phyloP scores from a whole-genome alignment of 1,140 invertebrate genomes.

The Hypothenemus hampei region DNA sequence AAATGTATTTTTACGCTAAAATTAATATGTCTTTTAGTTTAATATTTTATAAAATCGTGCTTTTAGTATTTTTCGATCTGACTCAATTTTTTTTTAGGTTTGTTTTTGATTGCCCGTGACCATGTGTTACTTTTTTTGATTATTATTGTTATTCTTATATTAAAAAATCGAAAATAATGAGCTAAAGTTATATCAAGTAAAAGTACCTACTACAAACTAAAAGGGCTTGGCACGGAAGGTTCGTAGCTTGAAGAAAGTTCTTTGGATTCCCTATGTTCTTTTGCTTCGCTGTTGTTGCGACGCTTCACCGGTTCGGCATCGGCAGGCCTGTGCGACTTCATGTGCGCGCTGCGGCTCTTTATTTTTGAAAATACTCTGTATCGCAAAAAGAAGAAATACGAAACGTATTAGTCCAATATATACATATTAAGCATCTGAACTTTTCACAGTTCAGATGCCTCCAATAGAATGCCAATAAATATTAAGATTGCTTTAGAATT shows the following conservation, averaged over 20 bases:
- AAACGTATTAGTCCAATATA: too few species aligned
- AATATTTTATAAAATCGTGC: slow-evolving; percentile 21
- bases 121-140: slow-evolving; percentile 33
- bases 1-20: slow-evolving; percentile 28
- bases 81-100: slow-evolving; percentile 33
- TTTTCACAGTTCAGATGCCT: too few species aligned
- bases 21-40: slow-evolving; percentile 24
- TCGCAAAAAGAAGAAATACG: too few species aligned
- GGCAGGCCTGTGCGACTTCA: slow-evolving; percentile 90
- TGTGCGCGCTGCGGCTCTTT: slow-evolving; percentile 96
- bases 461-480: too few species aligned
- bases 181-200: neutral
- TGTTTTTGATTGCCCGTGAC: slow-evolving; percentile 40
- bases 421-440: too few species aligned
- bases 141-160: slow-evolving; percentile 6
- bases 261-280: slow-evolving; percentile 32
- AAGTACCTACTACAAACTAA: slow-evolving; percentile 40
- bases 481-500: slow-evolving; percentile 6
- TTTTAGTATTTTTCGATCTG: slow-evolving; percentile 32
- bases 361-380: slow-evolving; percentile 97
- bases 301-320: slow-evolving; percentile 56
- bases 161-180: slow-evolving; percentile 12
- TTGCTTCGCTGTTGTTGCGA: slow-evolving; percentile 24
- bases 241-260: slow-evolving; percentile 32
- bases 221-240: slow-evolving; percentile 44